Percentiles rank a stretch among this genome's conserved stretches.
These are phyloP conservation scores for Athalia circularis DNA, from an alignment of 2,888 invertebrate genomes.

Conservation along the genomic window DNA sequence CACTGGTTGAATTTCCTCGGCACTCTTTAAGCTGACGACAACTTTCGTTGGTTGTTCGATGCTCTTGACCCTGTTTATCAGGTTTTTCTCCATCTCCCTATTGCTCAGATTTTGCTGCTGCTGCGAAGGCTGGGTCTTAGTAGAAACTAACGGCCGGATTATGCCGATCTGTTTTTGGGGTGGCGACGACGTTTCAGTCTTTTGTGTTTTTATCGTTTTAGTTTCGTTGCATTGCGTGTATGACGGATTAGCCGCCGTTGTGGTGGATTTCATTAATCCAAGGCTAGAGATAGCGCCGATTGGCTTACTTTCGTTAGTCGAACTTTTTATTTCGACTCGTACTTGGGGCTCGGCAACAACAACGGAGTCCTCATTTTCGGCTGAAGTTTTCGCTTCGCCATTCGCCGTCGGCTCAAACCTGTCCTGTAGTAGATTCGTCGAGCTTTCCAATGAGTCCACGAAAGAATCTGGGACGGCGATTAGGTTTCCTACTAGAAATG, in stretches of 20 bases:
- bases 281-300: slow-evolving; percentile 67
- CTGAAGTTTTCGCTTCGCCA: slow-evolving; percentile 6
- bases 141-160: slow-evolving; percentile 75
- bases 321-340: slow-evolving; percentile 3
- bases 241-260: slow-evolving; percentile 58
- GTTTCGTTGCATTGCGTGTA: slow-evolving; percentile 65
- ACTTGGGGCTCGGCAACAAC: not conserved
- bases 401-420: slow-evolving; percentile 17
- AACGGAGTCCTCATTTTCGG: not conserved
- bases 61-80: slow-evolving; percentile 81
- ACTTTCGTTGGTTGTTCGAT: slow-evolving; percentile 75
- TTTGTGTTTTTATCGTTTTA: slow-evolving; percentile 64
- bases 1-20: slow-evolving; percentile 70
- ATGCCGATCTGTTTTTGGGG: slow-evolving; percentile 76
- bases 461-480: not conserved
- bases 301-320: slow-evolving; percentile 59
- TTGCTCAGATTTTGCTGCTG: slow-evolving; percentile 76
- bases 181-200: slow-evolving; percentile 61
- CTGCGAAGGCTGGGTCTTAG: slow-evolving; percentile 69
- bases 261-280: slow-evolving; percentile 62
- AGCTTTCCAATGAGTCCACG: slow-evolving; percentile 20
- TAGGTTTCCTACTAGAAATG: not conserved
- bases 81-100: slow-evolving; percentile 82
- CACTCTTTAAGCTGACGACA: slow-evolving; percentile 72
- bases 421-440: not conserved